These are phyloP conservation scores for Spinibarbus caldwelli DNA, from an alignment of 2,797 vertebrate genomes.

Conservation along the genomic window DNA sequence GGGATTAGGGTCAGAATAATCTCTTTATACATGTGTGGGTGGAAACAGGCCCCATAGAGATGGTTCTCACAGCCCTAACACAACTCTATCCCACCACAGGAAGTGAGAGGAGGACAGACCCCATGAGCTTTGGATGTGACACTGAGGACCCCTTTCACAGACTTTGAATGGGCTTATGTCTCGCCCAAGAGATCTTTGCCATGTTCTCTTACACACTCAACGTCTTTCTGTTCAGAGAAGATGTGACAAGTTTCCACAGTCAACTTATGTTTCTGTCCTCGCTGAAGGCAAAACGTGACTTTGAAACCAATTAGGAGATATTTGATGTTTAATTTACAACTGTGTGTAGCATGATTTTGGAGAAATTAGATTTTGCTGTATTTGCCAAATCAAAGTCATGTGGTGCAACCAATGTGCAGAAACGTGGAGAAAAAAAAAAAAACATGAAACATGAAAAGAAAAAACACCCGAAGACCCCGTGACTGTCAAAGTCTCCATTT, in stretches of 20 bases:
- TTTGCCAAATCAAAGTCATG: not conserved
- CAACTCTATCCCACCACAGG: conserved; percentile 44
- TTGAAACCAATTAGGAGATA: not conserved
- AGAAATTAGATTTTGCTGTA: not conserved
- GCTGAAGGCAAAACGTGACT: not conserved
- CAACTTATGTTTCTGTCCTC: not conserved
- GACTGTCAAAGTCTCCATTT: not conserved
- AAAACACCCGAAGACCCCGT: not conserved
- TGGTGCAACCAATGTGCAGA: not conserved
- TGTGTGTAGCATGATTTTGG: not conserved
- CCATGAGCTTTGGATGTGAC: conserved; percentile 15
- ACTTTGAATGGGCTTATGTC: conserved; percentile 35
- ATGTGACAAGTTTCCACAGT: conserved; percentile 6
- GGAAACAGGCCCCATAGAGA: conserved; percentile 60
- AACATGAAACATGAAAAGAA: not conserved
- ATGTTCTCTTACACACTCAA: conserved; percentile 6
- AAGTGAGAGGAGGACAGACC: conserved; percentile 37
- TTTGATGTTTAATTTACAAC: not conserved
- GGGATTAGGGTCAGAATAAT: conserved; percentile 69
- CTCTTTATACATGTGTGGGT: conserved; percentile 65
- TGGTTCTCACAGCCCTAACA: conserved; percentile 38
- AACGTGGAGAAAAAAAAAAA: too few species aligned
- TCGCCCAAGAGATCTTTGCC: not conserved
- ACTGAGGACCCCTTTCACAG: conserved; percentile 29
- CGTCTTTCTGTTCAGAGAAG: not conserved